Evolutionary conservation across 2,797 vertebrate species (phyloP), one percentile per base, ranked within the genome.

Genomic region (Cyclura pinguis): DNA sequence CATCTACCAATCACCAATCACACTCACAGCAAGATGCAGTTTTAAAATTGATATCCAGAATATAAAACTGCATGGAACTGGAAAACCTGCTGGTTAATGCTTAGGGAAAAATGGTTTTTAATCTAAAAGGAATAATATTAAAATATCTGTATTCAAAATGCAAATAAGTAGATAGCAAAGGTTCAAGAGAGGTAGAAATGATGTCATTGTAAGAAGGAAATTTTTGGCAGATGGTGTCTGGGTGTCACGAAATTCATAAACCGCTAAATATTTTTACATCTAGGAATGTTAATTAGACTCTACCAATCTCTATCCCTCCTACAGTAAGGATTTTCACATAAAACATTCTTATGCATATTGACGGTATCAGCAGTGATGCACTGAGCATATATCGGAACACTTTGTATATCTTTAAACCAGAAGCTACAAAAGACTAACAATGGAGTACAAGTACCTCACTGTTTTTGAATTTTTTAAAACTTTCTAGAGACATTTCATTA

Each of bases 1-100:
- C 92, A 95, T 94, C 93, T 95, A 94, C 96, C 94, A 91, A 84
- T 93, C 92, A 89, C 92, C 93, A 93, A 89, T 93, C 94, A 96
- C 78, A 94, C 88, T 94, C 95, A 89, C 95, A 95, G 93, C 90
- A 92, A 93, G 92, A 90, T 93, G 81, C 88, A n/a, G 91, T 87
- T 94, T 93, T 88, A 89, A 94, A 95, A 90, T 0, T 92, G 89
- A 90, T 93, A 96, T 74, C 74, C 83, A 90, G 59, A 87, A 62
- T 88, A 74, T 13, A 64, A 77, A 52, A 92, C 0, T 89, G 67
- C 55, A 83, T 86, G 35, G 84, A 10, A 93, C 35, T 92, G 93
- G 85, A 96, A 86, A 86, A 93, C 88, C 93, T 95, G 89, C 91
- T 94, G 86, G 76, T 88, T 91, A 95, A 93, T 90, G 86, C 89